Conservation (phyloP, 2,888 invertebrate species). For the Caradrina kadenii region DNA sequence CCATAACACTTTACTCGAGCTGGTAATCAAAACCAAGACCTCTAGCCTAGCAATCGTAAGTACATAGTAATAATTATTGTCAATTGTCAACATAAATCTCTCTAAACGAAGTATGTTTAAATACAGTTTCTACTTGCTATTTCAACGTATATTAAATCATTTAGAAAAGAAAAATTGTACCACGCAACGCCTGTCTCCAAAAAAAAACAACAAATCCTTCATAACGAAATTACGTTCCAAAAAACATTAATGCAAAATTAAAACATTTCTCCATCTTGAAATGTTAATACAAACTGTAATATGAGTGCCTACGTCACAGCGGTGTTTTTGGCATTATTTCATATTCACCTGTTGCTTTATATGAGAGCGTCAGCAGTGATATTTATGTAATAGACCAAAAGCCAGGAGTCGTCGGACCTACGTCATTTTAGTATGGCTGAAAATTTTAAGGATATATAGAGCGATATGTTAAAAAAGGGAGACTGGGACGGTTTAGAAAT, state of each 20-base stretch:
- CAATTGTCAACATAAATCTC: neutral
- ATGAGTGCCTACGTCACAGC: slow-evolving; percentile 35
- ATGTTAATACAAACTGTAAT: slow-evolving; percentile 37
- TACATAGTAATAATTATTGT: too few species aligned
- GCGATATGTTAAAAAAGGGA: too few species aligned
- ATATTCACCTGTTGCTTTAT: slow-evolving; percentile 57
- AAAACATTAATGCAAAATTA: slow-evolving; percentile 40
- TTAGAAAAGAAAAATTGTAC: neutral
- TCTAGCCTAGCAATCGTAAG: too few species aligned
- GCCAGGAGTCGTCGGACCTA: neutral
- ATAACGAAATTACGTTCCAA: slow-evolving; percentile 18
- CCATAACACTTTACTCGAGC: too few species aligned
- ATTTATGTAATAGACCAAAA: slow-evolving; percentile 28
- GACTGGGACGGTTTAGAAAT: too few species aligned
- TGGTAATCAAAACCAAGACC: too few species aligned
- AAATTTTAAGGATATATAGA: neutral
- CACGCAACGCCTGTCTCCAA: neutral
- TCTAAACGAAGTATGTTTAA: neutral
- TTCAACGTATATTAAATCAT: too few species aligned
- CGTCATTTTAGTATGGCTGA: neutral
- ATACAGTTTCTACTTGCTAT: neutral
- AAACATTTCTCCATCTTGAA: slow-evolving; percentile 31
- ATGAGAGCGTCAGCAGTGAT: slow-evolving; percentile 38
- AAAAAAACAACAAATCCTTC: slow-evolving; percentile 4
- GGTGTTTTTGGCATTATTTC: slow-evolving; percentile 51